A percentile compares a stretch with the other conserved stretches of the same genome.
Evolutionary conservation across 1,140 invertebrate genomes (phyloP).

Genomic region (Meteorus sp.): DNA sequence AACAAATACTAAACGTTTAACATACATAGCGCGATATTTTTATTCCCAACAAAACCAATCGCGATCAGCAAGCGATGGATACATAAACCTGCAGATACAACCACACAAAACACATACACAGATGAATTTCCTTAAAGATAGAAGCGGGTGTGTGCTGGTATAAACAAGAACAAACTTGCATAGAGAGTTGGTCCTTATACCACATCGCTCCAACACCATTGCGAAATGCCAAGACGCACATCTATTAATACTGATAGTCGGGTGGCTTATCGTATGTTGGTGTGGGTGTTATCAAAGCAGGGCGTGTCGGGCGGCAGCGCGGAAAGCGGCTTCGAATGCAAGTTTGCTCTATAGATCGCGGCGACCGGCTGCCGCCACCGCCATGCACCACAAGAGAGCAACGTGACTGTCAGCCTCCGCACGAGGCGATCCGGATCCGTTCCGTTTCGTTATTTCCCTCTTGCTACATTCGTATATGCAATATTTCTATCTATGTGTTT

Average conservation of each 20-base stretch:
- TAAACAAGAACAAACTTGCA: too few relatives aligned
- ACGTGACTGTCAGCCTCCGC: conserved; percentile 30
- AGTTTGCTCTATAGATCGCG: conserved; percentile 14
- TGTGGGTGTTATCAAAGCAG: conserved; percentile 57
- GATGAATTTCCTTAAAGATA: too few relatives aligned
- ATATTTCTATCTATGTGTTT: background rate
- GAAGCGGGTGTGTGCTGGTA: too few relatives aligned
- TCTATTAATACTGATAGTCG: conserved; percentile 44
- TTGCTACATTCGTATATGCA: background rate
- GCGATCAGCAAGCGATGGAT: too few relatives aligned
- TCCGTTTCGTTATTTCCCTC: conserved; percentile 27
- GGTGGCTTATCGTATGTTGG: conserved; percentile 45
- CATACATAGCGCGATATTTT: too few relatives aligned
- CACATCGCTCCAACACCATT: too few relatives aligned
- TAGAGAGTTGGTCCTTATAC: too few relatives aligned
- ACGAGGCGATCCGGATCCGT: conserved; percentile 33
- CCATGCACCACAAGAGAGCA: too few relatives aligned
- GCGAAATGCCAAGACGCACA: conserved; percentile 51
- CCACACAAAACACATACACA: too few relatives aligned
- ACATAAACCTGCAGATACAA: too few relatives aligned
- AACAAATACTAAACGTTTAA: too few relatives aligned
- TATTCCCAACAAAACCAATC: too few relatives aligned
- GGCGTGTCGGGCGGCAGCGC: conserved; percentile 45
- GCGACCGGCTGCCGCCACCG: conserved; percentile 19
- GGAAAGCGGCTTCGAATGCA: conserved; percentile 4